Evolutionary conservation across 2,113 vertebrate genomes (phyloP).

Genomic region (Pelmatolapia mariae): DNA sequence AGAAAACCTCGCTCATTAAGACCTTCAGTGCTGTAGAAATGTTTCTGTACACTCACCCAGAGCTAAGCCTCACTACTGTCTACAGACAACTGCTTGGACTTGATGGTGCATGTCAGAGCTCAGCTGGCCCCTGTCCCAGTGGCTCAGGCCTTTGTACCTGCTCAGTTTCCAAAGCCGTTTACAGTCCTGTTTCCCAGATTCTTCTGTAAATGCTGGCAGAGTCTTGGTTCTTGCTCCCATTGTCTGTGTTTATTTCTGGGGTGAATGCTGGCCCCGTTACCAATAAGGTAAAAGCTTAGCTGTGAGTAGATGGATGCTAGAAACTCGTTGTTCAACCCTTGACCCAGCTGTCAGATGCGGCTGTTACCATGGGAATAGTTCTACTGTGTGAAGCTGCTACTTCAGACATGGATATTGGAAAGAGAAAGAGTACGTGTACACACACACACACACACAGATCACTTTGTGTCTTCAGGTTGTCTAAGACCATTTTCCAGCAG

Average conservation of each 20-base stretch:
- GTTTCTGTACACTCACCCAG: background rate
- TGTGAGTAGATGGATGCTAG: background rate
- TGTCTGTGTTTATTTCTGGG: background rate
- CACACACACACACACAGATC: background rate
- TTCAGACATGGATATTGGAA: slow-evolving; percentile 90
- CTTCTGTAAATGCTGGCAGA: background rate
- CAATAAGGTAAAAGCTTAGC: background rate
- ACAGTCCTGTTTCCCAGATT: background rate
- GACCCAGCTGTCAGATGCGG: slow-evolving; percentile 80
- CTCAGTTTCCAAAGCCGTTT: background rate
- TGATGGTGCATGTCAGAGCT: background rate
- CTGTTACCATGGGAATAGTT: slow-evolving; percentile 93
- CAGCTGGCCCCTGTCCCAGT: background rate
- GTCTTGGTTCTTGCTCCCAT: no score
- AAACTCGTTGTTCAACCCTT: slow-evolving; percentile 62
- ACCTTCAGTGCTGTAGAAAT: background rate
- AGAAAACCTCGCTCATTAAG: background rate
- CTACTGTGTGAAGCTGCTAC: slow-evolving; percentile 93
- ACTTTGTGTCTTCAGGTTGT: background rate
- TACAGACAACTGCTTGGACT: background rate
- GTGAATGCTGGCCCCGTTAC: background rate
- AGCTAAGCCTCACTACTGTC: background rate
- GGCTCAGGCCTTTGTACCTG: background rate
- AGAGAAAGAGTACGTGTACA: slow-evolving; percentile 84
- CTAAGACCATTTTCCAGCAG: background rate